Conservation (phyloP, 2,888 invertebrate genomes). For the Hydroisotoma schaefferi region DNA sequence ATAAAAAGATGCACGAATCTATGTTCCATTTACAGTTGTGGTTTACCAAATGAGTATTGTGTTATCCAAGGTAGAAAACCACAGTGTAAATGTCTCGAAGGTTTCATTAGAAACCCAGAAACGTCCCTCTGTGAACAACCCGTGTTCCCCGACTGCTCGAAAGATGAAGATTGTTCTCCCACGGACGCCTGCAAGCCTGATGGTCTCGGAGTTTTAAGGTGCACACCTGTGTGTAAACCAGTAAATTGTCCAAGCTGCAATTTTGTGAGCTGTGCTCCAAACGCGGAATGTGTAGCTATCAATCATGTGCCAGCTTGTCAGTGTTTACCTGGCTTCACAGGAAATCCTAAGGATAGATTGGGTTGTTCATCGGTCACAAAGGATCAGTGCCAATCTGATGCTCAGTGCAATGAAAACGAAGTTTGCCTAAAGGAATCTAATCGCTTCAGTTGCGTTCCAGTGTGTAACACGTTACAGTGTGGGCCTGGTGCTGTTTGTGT, state of each 20-base stretch:
- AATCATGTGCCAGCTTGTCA: conserved; percentile 62
- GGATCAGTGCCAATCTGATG: conserved; percentile 73
- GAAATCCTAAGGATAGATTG: conserved; percentile 83
- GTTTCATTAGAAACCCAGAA: conserved; percentile 79
- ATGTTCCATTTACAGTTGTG: conserved; percentile 76
- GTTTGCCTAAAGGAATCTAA: conserved; percentile 64
- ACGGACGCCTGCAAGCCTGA: conserved; percentile 75
- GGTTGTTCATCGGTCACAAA: conserved; percentile 73
- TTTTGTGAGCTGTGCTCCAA: conserved; percentile 56
- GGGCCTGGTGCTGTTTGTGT: conserved; percentile 84
- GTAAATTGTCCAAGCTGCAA: conserved; percentile 69
- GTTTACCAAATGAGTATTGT: conserved; percentile 72
- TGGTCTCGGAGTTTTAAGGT: conserved; percentile 78
- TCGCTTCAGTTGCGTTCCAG: conserved; percentile 65
- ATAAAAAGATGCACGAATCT: conserved; percentile 69
- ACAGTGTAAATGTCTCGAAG: conserved; percentile 72
- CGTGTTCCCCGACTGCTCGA: conserved; percentile 74
- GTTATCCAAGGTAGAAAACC: conserved; percentile 66
- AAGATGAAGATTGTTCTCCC: conserved; percentile 66
- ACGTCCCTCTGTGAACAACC: conserved; percentile 79
- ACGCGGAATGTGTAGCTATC: conserved; percentile 68
- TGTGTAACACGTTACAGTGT: conserved; percentile 72
- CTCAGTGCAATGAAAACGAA: conserved; percentile 78
- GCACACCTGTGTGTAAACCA: conserved; percentile 70
- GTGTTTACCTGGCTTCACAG: conserved; percentile 76